Conservation (phyloP, 2,797 vertebrate species). For the Mormyrus proboscirostris region DNA sequence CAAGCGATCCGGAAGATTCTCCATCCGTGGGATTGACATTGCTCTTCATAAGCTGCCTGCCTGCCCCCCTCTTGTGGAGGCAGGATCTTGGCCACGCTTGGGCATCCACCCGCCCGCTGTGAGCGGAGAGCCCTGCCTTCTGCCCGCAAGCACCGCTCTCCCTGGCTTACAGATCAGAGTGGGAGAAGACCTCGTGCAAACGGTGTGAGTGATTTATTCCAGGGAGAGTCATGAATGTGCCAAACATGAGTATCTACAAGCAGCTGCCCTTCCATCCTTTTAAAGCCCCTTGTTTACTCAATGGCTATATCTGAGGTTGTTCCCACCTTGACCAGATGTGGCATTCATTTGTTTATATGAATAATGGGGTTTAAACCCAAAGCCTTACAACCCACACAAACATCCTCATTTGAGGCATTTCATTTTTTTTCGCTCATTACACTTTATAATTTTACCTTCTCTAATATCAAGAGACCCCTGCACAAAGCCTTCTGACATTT, state of each 20-base stretch:
- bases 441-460: conserved; percentile 6
- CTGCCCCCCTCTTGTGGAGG: not conserved
- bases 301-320: not conserved
- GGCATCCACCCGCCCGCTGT: not conserved
- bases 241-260: not conserved
- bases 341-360: not conserved
- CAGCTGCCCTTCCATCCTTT: not conserved
- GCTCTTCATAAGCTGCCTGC: not conserved
- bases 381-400: not conserved
- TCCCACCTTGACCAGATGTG: not conserved
- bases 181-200: not conserved
- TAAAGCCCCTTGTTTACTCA: not conserved
- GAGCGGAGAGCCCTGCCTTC: not conserved
- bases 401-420: not conserved
- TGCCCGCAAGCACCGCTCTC: not conserved
- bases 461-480: not conserved
- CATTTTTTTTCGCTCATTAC: not conserved
- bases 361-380: not conserved
- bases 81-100: not conserved
- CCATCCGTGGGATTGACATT: not conserved
- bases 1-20: not conserved
- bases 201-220: not conserved
- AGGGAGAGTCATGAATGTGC: not conserved
- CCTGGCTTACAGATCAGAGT: not conserved
- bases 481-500: conserved; percentile 9